Evolutionary conservation across 2,797 vertebrate genomes (phyloP).

Genomic region (Channallabes apus): DNA sequence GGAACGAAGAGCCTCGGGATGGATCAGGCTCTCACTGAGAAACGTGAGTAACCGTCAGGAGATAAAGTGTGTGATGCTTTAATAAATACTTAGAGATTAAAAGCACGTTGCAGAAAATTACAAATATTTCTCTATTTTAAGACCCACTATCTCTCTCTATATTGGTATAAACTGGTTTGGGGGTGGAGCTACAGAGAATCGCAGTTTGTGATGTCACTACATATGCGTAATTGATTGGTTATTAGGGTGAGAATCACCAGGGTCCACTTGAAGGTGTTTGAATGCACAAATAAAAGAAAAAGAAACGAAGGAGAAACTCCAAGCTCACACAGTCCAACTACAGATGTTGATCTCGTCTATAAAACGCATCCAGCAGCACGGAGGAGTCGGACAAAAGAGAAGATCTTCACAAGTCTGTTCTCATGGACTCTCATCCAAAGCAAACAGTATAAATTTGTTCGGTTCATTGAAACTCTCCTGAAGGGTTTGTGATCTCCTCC

Average conservation of each 20-base stretch:
- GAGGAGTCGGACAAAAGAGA: not conserved
- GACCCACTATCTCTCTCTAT: not conserved
- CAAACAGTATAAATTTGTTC: not conserved
- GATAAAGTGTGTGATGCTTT: not conserved
- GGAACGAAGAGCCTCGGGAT: conserved; percentile 56
- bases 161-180: not conserved
- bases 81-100: not conserved
- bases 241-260: no score
- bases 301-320: no score
- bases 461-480: not conserved
- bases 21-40: conserved; percentile 40
- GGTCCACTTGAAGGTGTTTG: no score
- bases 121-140: not conserved
- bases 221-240: not conserved
- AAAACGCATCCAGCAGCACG: not conserved
- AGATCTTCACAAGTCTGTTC: not conserved
- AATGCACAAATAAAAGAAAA: no score
- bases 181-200: not conserved
- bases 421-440: not conserved
- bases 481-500: not conserved
- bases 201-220: not conserved
- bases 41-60: conserved; percentile 56
- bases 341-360: not conserved
- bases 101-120: not conserved
- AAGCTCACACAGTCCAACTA: not conserved